Conservation (phyloP, 2,113 vertebrate species). For the Hydropotes inermis region DNA sequence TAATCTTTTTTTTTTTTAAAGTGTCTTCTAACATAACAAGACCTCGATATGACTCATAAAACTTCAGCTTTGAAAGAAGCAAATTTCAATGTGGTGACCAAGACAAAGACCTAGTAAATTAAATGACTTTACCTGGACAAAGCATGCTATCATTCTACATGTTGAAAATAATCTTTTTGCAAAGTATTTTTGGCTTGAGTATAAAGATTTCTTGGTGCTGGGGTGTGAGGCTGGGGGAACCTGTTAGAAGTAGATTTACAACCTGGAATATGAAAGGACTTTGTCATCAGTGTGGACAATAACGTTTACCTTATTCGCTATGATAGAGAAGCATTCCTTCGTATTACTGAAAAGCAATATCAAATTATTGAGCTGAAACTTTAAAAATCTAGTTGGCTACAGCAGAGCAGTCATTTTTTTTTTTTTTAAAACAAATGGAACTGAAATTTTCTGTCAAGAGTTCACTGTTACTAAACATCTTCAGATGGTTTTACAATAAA, state of each 20-base stretch:
- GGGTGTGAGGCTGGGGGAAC: fast-evolving
- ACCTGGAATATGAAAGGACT: neutral
- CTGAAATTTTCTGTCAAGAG: neutral
- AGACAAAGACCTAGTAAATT: neutral
- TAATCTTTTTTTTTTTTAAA: neutral
- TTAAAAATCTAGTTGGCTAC: neutral
- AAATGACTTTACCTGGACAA: neutral
- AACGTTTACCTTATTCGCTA: neutral
- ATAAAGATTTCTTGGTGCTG: neutral
- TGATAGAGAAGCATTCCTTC: neutral
- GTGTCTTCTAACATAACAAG: neutral
- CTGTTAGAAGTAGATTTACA: neutral
- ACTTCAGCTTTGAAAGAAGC: neutral
- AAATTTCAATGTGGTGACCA: neutral
- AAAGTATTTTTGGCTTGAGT: neutral
- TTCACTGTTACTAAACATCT: neutral
- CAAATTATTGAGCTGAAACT: neutral
- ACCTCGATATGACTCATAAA: neutral
- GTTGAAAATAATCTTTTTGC: neutral
- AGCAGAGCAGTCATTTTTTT: neutral
- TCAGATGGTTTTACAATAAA: neutral
- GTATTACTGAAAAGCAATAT: neutral
- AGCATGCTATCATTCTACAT: neutral
- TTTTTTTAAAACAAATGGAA: neutral
- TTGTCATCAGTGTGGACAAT: neutral